Percentiles rank a stretch among this genome's conserved stretches.
Evolutionary conservation across 2,113 vertebrate genomes (phyloP).

Genomic region (Cinclus cinclus): DNA sequence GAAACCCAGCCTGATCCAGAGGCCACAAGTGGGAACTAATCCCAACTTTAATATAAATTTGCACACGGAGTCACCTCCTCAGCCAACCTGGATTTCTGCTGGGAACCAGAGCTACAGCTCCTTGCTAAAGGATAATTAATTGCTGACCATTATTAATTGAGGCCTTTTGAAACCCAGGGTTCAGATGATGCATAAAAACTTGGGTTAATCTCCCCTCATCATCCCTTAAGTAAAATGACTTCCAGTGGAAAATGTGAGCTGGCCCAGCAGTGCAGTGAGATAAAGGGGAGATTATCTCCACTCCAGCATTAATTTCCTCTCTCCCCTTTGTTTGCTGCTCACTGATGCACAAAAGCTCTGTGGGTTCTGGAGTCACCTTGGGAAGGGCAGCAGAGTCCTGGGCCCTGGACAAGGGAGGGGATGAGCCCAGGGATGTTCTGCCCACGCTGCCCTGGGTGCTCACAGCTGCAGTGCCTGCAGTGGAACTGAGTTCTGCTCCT

Average conservation of each 20-base stretch:
- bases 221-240: background rate
- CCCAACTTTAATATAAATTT: background rate
- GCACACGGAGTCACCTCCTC: background rate
- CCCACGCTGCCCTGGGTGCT: rapidly evolving
- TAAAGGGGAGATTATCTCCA: background rate
- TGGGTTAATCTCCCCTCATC: background rate
- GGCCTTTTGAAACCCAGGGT: background rate
- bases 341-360: background rate
- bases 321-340: background rate
- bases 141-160: background rate
- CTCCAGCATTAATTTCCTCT: background rate
- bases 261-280: background rate
- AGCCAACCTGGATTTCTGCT: background rate
- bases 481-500: background rate
- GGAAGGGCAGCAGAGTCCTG: background rate
- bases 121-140: background rate
- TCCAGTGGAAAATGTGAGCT: background rate
- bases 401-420: rapidly evolving
- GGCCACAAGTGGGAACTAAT: background rate
- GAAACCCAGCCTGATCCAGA: background rate
- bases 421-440: background rate
- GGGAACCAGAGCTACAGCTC: background rate
- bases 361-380: background rate
- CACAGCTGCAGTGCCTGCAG: background rate
- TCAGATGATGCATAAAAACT: background rate